phyloP scores from a whole-genome alignment of 2,113 vertebrate species.

The Odontophorus gujanensis region DNA sequence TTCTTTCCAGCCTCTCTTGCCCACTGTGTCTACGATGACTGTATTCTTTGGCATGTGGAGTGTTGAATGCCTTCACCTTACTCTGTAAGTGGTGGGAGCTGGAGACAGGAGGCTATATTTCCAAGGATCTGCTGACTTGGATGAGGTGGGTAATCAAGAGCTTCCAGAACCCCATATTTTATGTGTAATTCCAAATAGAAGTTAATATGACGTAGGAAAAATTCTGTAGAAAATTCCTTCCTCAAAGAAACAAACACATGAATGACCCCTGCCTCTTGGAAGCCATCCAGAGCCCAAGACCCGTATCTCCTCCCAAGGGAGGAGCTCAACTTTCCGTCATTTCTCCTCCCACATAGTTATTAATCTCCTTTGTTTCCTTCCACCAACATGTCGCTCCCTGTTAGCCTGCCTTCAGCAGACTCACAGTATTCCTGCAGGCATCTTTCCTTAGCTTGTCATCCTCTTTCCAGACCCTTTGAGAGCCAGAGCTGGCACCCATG shows the following conservation, averaged over 20 bases:
- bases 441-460: neutral
- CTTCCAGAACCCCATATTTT: neutral
- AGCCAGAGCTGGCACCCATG: neutral
- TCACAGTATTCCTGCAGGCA: neutral
- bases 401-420: neutral
- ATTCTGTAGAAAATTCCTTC: neutral
- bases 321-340: neutral
- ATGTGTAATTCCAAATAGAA: neutral
- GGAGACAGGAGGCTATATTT: neutral
- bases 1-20: neutral
- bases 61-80: neutral
- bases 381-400: fast-evolving
- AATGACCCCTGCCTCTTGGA: neutral
- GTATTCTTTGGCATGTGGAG: neutral
- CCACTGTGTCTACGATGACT: neutral
- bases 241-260: neutral
- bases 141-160: neutral
- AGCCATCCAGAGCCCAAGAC: neutral
- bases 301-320: neutral
- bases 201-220: neutral
- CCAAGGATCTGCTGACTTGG: neutral
- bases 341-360: fast-evolving
- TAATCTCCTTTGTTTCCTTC: neutral
- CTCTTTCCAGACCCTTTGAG: neutral
- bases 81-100: neutral